phyloP scores from a whole-genome alignment of 2,888 invertebrate species.

The Portevinia maculata region DNA sequence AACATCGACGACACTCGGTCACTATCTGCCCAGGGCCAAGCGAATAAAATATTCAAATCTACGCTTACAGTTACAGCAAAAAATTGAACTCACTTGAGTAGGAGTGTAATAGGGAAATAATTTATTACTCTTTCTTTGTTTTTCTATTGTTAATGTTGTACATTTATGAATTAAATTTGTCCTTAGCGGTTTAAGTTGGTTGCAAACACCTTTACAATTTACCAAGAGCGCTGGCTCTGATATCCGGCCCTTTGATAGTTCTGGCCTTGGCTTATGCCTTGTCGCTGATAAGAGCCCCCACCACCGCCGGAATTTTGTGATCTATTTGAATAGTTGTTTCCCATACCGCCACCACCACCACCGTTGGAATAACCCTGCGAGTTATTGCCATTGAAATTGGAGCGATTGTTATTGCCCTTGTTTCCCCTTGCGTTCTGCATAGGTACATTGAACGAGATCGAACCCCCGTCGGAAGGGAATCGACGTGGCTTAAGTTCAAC shows the following conservation, averaged over 20 bases:
- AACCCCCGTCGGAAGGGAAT: constrained; percentile 19
- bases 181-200: constrained; percentile 26
- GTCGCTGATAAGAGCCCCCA: constrained; percentile 31
- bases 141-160: constrained; percentile 43
- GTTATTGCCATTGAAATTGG: constrained; percentile 33
- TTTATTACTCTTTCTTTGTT: constrained; percentile 61
- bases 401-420: constrained; percentile 1
- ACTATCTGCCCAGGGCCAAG: neutral
- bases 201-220: constrained; percentile 12
- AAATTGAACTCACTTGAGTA: constrained; percentile 28
- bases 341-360: constrained; percentile 29
- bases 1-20: constrained; percentile 4
- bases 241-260: constrained; percentile 48
- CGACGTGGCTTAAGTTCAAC: constrained; percentile 51
- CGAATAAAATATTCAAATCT: constrained; percentile 11
- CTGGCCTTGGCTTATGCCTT: constrained; percentile 21
- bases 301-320: constrained; percentile 46
- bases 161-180: constrained; percentile 54
- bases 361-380: constrained; percentile 23
- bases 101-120: constrained; percentile 44
- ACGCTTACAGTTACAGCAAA: constrained; percentile 36
- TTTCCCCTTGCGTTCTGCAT: neutral
- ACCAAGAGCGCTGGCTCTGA: constrained; percentile 58
- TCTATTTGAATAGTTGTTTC: constrained; percentile 36
- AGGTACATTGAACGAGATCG: constrained; percentile 13